Evolutionary conservation across 2,797 vertebrate species (phyloP).

Genomic region (Darevskia nairensis): DNA sequence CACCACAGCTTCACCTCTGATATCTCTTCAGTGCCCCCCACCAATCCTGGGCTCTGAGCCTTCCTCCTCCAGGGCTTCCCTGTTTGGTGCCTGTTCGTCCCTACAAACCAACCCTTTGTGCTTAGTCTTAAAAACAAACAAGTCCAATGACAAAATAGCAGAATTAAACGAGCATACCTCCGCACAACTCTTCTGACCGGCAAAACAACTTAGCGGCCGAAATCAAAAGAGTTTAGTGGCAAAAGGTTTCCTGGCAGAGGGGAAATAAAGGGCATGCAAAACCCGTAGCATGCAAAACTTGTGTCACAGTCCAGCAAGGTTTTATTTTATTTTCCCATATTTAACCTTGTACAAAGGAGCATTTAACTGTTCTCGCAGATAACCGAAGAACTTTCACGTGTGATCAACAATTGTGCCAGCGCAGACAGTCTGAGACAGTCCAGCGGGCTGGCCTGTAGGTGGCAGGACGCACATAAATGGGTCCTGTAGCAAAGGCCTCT

Average conservation of each 20-base stretch:
- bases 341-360: constrained; percentile 13
- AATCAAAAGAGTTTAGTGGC: background rate
- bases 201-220: background rate
- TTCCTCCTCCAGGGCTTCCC: too few species aligned
- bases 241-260: background rate
- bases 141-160: background rate
- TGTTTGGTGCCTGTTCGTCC: too few species aligned
- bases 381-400: background rate
- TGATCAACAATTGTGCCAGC: constrained; percentile 55
- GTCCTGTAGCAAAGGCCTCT: background rate
- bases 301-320: constrained; percentile 11
- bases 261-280: background rate
- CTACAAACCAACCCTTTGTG: background rate
- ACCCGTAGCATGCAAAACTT: too few species aligned
- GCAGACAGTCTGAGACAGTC: constrained; percentile 73
- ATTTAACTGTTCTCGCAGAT: background rate
- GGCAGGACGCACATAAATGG: background rate
- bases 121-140: background rate
- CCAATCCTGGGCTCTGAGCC: too few species aligned
- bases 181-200: background rate
- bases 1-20: too few species aligned
- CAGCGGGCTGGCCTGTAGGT: constrained; percentile 32
- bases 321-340: constrained; percentile 2
- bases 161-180: background rate
- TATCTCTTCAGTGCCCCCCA: too few species aligned